Base-by-base conservation (phyloP, 1,140 invertebrate species). In the Cotesia glomerata region DNA sequence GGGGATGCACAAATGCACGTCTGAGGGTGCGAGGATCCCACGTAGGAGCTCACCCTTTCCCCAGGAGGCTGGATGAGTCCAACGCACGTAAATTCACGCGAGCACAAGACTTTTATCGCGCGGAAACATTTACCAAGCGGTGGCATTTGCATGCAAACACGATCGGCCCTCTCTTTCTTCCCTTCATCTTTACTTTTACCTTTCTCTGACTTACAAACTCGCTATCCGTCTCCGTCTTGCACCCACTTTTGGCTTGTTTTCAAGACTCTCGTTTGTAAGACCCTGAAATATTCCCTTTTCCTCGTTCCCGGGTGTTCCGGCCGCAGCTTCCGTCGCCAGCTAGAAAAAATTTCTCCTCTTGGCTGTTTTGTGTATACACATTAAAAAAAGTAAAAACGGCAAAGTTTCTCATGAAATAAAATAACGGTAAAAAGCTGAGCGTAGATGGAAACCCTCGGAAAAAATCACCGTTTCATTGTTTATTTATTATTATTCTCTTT, bases 121-220 rank as follows among this genome's bases (percentile, higher is more conserved):
- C 62, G 77, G 81, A 82, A 81, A 80, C 81, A 80, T 82, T 82
- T 82, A 81, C 79, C 80, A 75, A 71, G 69, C 14, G 16, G 39
- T 61, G 26, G 73, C 74, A 81, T 82, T 82, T 82, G 80, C 80
- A 82, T 81, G 79, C 74, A 81, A 82, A 81, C 79, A 76, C 76
- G 80, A 80, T 79, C 74, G 69, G 1, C 8, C 8, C 11, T 11
- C 68, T 71, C 34, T 70, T 73, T 56, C 66, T 13, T 62, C 58
- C 35, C 54, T n/a, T 16, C 3, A 34, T 49, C 45, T 72, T 45
- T 52, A 16, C 51, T 69, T 61, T 16, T 65, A 62, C 35, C 54
- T 52, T 45, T 9, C 39, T 7, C 7, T 45, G 39, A 45, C 39
- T 45, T 45, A 45, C 26, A 45, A 45, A 3, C 49, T 59, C 26